Evolutionary conservation across 2,797 vertebrate genomes (phyloP).

Genomic region (Schizopygopsis pylzovi): DNA sequence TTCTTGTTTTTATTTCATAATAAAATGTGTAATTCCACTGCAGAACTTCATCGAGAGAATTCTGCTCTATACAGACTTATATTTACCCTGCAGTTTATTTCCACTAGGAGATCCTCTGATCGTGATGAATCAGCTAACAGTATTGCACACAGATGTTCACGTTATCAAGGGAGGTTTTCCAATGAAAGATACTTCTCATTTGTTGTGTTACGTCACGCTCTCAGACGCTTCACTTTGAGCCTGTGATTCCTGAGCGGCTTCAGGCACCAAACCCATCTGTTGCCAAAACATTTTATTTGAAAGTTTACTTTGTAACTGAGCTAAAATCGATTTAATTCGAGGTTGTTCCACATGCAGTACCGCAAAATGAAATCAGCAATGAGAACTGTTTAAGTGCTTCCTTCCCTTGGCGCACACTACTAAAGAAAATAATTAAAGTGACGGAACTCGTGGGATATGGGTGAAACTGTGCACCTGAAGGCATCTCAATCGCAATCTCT

Average conservation of each 20-base stretch:
- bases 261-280: conserved; percentile 20
- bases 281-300: conserved; percentile 34
- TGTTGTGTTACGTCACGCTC: conserved; percentile 1
- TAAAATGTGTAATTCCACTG: not conserved
- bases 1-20: not conserved
- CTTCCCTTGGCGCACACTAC: conserved; percentile 29
- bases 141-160: conserved; percentile 7
- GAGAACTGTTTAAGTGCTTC: conserved; percentile 7
- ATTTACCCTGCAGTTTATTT: not conserved
- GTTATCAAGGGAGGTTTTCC: conserved; percentile 23
- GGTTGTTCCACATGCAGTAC: not conserved
- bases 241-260: not conserved
- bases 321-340: conserved; percentile 20
- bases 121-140: conserved; percentile 9
- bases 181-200: not conserved
- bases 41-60: not conserved
- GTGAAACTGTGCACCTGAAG: conserved; percentile 27
- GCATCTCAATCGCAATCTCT: not conserved
- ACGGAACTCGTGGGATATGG: conserved; percentile 8
- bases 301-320: conserved; percentile 48
- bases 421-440: conserved; percentile 53
- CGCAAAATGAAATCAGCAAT: not conserved
- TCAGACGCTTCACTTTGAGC: conserved; percentile 6
- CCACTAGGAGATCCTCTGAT: not conserved
- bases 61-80: conserved; percentile 1